Evolutionary conservation across 2,888 invertebrate species (phyloP), one percentile per base, ranked within the genome.

Genomic region (Melanostoma scalare): DNA sequence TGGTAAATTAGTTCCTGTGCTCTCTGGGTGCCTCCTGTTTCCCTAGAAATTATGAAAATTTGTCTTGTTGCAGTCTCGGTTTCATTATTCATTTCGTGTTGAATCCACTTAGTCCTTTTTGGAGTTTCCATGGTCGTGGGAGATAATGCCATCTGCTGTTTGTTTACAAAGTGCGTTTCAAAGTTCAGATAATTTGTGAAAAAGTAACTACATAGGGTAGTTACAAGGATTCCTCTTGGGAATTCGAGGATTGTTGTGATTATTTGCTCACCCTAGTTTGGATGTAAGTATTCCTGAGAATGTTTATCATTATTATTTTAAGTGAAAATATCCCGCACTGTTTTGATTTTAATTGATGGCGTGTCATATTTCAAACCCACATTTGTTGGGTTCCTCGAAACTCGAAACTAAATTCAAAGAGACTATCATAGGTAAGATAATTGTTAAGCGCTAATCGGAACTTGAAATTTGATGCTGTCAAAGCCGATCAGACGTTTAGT

Each of bases 1-100:
- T 58, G 65, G 67, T 65, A 79, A 84, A 84, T 84, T 84, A 84
- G 84, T 79, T 84, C 84, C 74, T 84, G 65, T 65, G 46, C 35
- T 53, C 20, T 40, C 30, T 52, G 53, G 52, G 8, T 36, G 52
- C 44, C 48, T 55, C 38, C 48, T 50, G 72, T 9, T 68, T 61
- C 56, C 58, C 33, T 35, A 31, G 46, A 53, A 81, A 81, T 81
- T 81, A 82, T 77, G 72, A 68, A 72, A 56, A 52, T 63, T 68
- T 53, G 56, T 75, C 52, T 33, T 33, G 58, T 60, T 44, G 9
- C 33, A 33, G 61, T 55, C 31, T 80, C 60, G 48, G 65, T 81
- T 81, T 72, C 72, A 72, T 81, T 76, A 76, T 76, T 72, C 76
- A 76, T 55, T 81, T 36, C 40, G 50, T 69, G 69, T 80, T 69